phyloP scores from a whole-genome alignment of 2,113 vertebrate species.

The Phalacrocorax brasilianus region DNA sequence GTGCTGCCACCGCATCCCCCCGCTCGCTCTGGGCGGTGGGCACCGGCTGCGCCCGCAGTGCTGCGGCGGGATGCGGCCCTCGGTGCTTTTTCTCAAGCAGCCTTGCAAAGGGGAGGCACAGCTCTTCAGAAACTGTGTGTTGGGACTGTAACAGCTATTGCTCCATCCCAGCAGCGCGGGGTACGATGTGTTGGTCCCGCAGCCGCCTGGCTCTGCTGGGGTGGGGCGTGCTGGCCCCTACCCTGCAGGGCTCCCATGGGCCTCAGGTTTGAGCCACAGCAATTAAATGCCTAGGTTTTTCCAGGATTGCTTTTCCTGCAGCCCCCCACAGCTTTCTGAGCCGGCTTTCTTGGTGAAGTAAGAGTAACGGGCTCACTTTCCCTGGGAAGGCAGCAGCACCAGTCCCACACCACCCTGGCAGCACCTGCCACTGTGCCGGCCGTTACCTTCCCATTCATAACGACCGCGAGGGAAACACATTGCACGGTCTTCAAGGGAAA shows the following conservation, averaged over 20 bases:
- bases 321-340: neutral
- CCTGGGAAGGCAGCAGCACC: neutral
- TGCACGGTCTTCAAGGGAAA: conserved; percentile 54
- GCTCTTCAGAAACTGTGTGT: rapidly evolving
- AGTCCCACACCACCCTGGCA: neutral
- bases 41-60: neutral
- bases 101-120: neutral
- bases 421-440: conserved; percentile 48
- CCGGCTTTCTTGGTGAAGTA: neutral
- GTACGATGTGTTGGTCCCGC: neutral
- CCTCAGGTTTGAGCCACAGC: neutral
- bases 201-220: neutral
- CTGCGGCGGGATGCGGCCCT: neutral
- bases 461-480: conserved; percentile 42
- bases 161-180: rapidly evolving
- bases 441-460: neutral
- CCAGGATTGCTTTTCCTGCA: neutral
- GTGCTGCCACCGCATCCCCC: rapidly evolving
- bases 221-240: neutral
- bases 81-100: rapidly evolving
- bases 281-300: neutral
- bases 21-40: rapidly evolving
- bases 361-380: neutral
- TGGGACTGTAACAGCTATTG: neutral
- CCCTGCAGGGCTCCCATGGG: neutral